Evolutionary conservation across 1,140 invertebrate genomes (phyloP).

Genomic region (Anastatus disparis): DNA sequence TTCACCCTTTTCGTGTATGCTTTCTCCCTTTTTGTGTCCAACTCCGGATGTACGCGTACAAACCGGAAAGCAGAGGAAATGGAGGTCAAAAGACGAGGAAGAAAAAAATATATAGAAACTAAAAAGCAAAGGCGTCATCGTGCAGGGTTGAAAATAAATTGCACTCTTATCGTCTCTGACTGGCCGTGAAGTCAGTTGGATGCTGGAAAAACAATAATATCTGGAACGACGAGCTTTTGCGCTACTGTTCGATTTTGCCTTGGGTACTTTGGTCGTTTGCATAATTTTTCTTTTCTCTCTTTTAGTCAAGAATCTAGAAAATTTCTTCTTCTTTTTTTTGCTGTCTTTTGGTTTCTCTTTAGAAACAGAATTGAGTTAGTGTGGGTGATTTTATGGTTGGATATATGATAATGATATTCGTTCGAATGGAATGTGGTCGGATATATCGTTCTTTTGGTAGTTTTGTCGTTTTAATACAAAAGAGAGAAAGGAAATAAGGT

Average conservation of each 20-base stretch:
- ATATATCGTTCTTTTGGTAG: too few relatives aligned
- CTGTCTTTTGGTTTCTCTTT: not conserved
- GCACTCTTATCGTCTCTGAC: constrained; percentile 32
- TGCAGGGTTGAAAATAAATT: constrained; percentile 30
- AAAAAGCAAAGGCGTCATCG: not conserved
- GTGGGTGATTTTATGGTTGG: not conserved
- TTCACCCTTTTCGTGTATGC: not conserved
- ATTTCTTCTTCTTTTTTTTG: too few relatives aligned
- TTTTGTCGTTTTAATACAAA: too few relatives aligned
- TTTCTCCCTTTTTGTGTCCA: not conserved
- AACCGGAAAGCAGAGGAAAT: constrained; percentile 11
- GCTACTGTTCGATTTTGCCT: too few relatives aligned
- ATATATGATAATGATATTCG: not conserved
- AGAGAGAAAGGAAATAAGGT: too few relatives aligned
- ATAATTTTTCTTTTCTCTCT: too few relatives aligned
- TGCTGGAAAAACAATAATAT: constrained; percentile 36
- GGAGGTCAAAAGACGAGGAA: not conserved
- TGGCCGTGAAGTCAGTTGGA: constrained; percentile 14
- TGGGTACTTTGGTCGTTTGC: not conserved
- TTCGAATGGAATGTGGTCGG: too few relatives aligned
- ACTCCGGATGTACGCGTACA: not conserved
- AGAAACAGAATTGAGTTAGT: not conserved
- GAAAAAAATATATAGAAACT: not conserved
- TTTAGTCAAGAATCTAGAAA: too few relatives aligned
- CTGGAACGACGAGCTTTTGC: constrained; percentile 4